Base-by-base conservation (phyloP, 1,140 invertebrate species). In the Homalodisca vitripennis region DNA sequence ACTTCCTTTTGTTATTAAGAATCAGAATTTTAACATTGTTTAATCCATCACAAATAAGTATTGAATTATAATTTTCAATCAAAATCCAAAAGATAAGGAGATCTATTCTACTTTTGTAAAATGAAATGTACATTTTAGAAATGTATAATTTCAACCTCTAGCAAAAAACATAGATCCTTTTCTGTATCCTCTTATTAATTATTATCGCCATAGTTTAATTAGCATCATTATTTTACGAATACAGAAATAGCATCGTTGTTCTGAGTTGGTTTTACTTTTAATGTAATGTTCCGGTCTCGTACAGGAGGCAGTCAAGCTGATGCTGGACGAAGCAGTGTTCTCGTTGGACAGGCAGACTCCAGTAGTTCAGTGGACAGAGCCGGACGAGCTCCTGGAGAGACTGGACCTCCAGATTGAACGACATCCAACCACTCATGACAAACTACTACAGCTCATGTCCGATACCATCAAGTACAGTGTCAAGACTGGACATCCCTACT, bases 401-500 rank as follows among this genome's bases (percentile, higher is more conserved):
- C 82, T 94, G 14, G 87, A 93, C 75, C 83, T 94, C 72, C 78
- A 84, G 29, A 77, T 92, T 3, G 57, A 70, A 6, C 65, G 67
- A 17, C 78, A 80, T 3, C 84, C 86, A 0, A 82, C 84, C 1
- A 83, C 84, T 17, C 88, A 92, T 60, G 87, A 90, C 0, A 84
- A 87, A 68, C 79, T 95, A 3, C 73, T 92, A 6, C 77, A 82
- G 10, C 76, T 90, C 20, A 77, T 92, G 13, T 82, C 84, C 68
- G 82, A 88, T 70, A 87, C 91, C 17, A 89, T 92, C 66, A 82
- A 84, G 24, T 92, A 91, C 80, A 94, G 92, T 48, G 92, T 95
- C 0, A 94, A 94, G 79, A 94, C 92, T 0, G 91, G 90, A 1
- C 91, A 94, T 80, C 92, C 92, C 0, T 92, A 90, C 76, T 94